These are phyloP conservation scores for Noctilio leporinus DNA, from an alignment of 2,113 vertebrate species.

Conservation along the genomic window DNA sequence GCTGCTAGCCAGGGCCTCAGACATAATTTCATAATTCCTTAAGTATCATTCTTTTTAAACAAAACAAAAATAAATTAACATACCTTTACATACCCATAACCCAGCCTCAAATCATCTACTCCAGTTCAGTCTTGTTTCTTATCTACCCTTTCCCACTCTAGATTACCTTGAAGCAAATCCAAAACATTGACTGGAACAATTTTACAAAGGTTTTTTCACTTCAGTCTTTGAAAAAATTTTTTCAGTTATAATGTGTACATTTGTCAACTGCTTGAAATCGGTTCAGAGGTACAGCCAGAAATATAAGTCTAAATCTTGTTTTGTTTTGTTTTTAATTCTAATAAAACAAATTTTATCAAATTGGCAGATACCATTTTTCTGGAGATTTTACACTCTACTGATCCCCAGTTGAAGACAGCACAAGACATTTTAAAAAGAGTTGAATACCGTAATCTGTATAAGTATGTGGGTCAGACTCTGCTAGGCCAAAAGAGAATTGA, in stretches of 20 bases:
- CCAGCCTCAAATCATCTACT: background rate
- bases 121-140: background rate
- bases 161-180: background rate
- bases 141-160: background rate
- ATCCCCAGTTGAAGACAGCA: conserved; percentile 80
- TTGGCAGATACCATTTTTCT: conserved; percentile 90
- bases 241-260: background rate
- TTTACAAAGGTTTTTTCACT: background rate
- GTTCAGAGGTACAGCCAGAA: background rate
- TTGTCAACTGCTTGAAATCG: background rate
- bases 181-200: background rate
- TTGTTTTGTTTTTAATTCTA: background rate
- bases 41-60: background rate
- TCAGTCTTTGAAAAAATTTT: background rate
- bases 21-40: background rate
- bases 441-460: conserved; percentile 87
- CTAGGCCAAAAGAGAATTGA: conserved; percentile 26
- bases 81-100: background rate
- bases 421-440: conserved; percentile 86
- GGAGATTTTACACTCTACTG: conserved; percentile 89
- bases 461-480: conserved; percentile 87
- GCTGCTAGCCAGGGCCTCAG: too few relatives aligned
- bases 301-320: background rate
- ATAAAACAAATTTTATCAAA: conserved; percentile 42
- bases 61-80: background rate